Evolutionary conservation across 1,140 invertebrate species (phyloP).

Genomic region (Platyura marginata): DNA sequence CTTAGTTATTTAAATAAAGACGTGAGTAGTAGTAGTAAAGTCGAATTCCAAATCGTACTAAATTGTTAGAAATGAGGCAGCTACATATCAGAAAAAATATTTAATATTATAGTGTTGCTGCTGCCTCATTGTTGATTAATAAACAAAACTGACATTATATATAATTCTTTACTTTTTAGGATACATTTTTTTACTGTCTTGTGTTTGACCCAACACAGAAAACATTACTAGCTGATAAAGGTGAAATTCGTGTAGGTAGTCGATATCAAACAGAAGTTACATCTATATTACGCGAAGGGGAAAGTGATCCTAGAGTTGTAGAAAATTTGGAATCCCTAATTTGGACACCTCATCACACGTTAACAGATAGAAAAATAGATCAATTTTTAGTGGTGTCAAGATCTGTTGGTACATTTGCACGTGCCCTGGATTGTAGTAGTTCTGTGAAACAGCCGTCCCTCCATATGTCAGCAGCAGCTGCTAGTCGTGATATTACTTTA

Average conservation of each 20-base stretch:
- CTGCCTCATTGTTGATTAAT: background rate
- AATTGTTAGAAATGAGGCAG: too few species aligned
- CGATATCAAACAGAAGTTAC: conserved; percentile 88
- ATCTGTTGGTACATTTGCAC: conserved; percentile 95
- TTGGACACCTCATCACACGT: conserved; percentile 78
- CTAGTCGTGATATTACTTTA: conserved; percentile 93
- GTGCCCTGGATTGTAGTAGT: conserved; percentile 94
- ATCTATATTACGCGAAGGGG: conserved; percentile 51
- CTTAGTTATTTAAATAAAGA: conserved; percentile 93
- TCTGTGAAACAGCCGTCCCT: conserved; percentile 95
- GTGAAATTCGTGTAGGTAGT: conserved; percentile 77
- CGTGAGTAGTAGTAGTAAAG: conserved; percentile 35
- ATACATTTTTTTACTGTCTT: conserved; percentile 98
- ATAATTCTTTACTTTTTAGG: conserved; percentile 49
- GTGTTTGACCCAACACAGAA: conserved; percentile 98
- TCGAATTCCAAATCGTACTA: background rate
- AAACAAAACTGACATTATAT: too few species aligned
- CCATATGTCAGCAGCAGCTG: conserved; percentile 97
- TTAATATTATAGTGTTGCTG: too few species aligned
- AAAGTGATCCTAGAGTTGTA: conserved; percentile 54
- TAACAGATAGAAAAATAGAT: conserved; percentile 93
- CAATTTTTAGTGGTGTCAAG: conserved; percentile 95
- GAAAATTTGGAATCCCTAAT: conserved; percentile 79
- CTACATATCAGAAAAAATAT: too few species aligned
- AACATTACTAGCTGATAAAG: conserved; percentile 95